Conservation (phyloP, 2,888 invertebrate genomes). For the Eilema griseolum region DNA sequence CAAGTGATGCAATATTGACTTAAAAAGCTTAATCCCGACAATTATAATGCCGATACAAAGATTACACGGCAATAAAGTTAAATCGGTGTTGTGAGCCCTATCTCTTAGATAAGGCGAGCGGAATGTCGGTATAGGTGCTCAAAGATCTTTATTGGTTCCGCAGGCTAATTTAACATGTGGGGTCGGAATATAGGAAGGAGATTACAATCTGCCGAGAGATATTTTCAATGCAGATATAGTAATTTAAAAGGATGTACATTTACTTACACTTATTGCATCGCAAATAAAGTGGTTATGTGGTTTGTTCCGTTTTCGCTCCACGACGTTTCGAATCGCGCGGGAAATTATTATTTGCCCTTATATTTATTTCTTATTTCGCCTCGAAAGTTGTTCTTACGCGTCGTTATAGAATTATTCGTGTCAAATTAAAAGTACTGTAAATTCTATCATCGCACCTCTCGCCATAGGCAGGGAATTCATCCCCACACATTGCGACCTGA, state of each 20-base stretch:
- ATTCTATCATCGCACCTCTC: no score
- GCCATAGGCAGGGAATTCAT: no score
- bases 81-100: conserved; percentile 39
- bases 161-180: conserved; percentile 22
- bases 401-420: no score
- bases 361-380: no score
- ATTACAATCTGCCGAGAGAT: conserved; percentile 11
- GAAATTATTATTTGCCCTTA: no score
- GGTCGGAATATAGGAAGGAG: conserved; percentile 4
- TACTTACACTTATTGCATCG: background rate
- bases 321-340: background rate
- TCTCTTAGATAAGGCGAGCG: conserved; percentile 41
- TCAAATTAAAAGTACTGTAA: no score
- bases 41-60: conserved; percentile 48
- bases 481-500: no score
- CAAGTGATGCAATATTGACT: conserved; percentile 36
- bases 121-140: conserved; percentile 37
- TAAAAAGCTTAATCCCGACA: conserved; percentile 35
- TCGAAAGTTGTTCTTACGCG: no score
- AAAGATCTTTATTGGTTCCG: conserved; percentile 46
- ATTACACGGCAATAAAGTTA: conserved; percentile 48
- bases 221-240: conserved; percentile 3
- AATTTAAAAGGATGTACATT: background rate
- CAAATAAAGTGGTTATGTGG: conserved; percentile 2
- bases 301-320: background rate